Base-by-base conservation (phyloP, 1,140 invertebrate genomes). In the Drosophila mayri region DNA sequence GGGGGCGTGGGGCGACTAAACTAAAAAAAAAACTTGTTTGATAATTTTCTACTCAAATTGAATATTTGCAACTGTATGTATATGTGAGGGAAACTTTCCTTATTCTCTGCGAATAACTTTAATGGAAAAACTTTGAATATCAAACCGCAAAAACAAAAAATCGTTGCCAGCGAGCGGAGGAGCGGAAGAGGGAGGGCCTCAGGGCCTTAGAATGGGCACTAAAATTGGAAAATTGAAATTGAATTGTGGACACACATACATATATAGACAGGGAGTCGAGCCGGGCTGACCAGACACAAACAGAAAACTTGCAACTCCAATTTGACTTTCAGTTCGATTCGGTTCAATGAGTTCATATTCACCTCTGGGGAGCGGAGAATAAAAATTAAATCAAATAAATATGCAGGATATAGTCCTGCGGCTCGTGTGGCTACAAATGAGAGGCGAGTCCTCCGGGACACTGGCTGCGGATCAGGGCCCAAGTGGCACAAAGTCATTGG, bases 51-150 rank as follows among this genome's bases (percentile, higher is more conserved):
- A 90, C 74, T 85, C 85, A 88, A 88, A 88, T 88, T 88, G 85
- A 88, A 88, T 88, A 88, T 85, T 81, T 81, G 81, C 77, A 81
- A 84, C 82, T 80, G 79, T 82, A 47, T 80, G 79, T 82, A 47
- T 72, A 62, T 59, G 71, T 72, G 44, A 46, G 52, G 50, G 44
- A 90, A 90, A 90, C 70, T 90, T 90, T 90, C 79, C 81, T 81
- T 90, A 90, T 88, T 88, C 81, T 81, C 74, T 81, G 78, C 64
- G 71, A 85, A 85, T 90, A 90, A 90, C 85, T 90, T 90, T 90
- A 90, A 90, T 90, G 85, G 85, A 90, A 90, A 90, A 90, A 90
- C 85, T 90, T 90, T 90, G 86, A 84, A 90, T 90, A 90, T 81
- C 78, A 81, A 90, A 90, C 85, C 85, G 70, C 85, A 90, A 73